Base-by-base conservation (phyloP, 1,140 invertebrate species). In the Aphidius gifuensis region DNA sequence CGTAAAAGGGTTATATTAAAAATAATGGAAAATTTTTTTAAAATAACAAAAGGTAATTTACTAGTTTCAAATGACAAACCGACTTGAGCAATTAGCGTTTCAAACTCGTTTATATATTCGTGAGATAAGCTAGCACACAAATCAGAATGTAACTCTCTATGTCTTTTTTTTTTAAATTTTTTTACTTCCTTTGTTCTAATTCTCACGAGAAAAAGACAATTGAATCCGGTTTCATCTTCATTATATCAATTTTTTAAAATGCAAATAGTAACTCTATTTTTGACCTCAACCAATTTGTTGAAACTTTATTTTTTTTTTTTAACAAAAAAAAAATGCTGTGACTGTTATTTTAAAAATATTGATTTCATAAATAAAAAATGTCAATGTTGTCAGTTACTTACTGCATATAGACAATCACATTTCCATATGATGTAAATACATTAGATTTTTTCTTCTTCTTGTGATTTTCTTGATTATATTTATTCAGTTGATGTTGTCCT, bases 171-270 rank as follows among this genome's bases (percentile, higher is more conserved):
- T 43, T 55, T 45, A 44, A 40, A 47, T 47, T 47, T 46, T 61
- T 45, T 50, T 32, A 47, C 44, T 62, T 53, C 61, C 61, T 63
- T 59, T 58, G 61, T 63, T 53, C 56, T 47, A 63, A 45, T 63
- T 55, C 53, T n/a, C 53, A 55, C 53, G 53, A 42, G 43, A 55
- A 43, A 39, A 55, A 55, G 40, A 38, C 38, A 55, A 38, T 6
- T 43, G 38, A 55, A 16, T 55, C 53, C 39, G 40, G 53, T 42
- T 55, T 55, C 40, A 11, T 5, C 40, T 55, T 55, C 53, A 55
- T 55, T 55, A 9, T 16, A 9, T 43, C 53, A 16, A 42, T 55
- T 39, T 11, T 6, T 51, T 16, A 0, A 16, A 16, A 16, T 16
- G 16, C 16, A 16, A 16, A 16, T 16, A 16, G 16, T 16, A 16